A percentile compares a stretch with the other conserved stretches of the same genome.
Conservation (phyloP, 2,113 vertebrate species). For the Tachysurus vachellii region DNA sequence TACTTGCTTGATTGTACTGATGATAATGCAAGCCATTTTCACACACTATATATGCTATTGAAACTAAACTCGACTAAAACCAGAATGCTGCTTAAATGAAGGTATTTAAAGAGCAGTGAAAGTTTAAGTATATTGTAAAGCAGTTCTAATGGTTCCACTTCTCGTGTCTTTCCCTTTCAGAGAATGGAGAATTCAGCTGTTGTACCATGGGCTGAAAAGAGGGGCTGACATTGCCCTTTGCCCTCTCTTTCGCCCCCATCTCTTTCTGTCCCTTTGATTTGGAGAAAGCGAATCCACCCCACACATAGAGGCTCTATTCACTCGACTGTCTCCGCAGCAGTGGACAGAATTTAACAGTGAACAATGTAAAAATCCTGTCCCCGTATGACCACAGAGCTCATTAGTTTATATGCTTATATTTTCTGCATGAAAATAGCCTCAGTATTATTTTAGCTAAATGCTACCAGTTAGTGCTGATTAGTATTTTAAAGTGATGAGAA, state of each 20-base stretch:
- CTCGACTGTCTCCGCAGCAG: neutral
- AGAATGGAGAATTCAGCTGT: constrained; percentile 36
- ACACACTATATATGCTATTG: neutral
- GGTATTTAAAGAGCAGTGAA: neutral
- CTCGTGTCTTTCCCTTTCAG: neutral
- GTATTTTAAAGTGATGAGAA: constrained; percentile 12
- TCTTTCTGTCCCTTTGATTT: constrained; percentile 36
- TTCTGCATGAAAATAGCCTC: neutral
- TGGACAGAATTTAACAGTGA: neutral
- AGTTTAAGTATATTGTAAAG: neutral
- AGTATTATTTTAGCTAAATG: neutral
- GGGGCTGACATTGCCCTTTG: constrained; percentile 40
- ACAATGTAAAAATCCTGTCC: neutral
- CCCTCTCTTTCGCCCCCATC: constrained; percentile 13
- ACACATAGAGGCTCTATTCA: constrained; percentile 37
- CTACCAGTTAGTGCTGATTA: neutral
- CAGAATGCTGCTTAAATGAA: neutral
- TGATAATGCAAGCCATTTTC: neutral
- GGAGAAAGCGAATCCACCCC: constrained; percentile 35
- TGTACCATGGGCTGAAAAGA: constrained; percentile 32
- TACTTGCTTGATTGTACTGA: neutral
- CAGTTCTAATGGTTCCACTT: constrained; percentile 19
- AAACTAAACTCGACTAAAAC: neutral
- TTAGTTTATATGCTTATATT: neutral
- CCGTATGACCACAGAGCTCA: neutral